These are phyloP conservation scores for Thecocarcelia acutangulata DNA, from an alignment of 2,888 invertebrate genomes.

Conservation along the genomic window DNA sequence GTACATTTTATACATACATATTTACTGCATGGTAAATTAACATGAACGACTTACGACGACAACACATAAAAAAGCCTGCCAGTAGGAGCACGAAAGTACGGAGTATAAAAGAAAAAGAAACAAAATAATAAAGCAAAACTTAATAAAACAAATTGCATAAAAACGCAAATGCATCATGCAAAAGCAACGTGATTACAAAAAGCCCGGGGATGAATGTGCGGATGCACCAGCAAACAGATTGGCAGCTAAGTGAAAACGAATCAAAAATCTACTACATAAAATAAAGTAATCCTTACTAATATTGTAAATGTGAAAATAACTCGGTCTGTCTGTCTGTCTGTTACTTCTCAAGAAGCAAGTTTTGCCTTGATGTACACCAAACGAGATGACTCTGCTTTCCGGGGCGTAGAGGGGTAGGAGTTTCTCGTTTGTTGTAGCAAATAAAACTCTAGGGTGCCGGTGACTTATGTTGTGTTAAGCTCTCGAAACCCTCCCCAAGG, in stretches of 20 bases:
- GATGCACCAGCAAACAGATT: too few species aligned
- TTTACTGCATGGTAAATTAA: neutral
- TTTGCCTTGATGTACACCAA: too few species aligned
- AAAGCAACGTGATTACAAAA: constrained; percentile 74
- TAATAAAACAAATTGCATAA: constrained; percentile 69
- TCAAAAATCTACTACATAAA: neutral
- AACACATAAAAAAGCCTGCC: constrained; percentile 61
- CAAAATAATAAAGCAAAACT: constrained; percentile 68
- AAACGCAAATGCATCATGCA: constrained; percentile 75
- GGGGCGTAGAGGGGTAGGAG: too few species aligned
- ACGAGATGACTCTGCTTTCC: too few species aligned
- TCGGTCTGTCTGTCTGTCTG: too few species aligned
- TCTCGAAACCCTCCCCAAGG: too few species aligned
- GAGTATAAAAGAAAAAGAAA: constrained; percentile 62
- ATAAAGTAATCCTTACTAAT: too few species aligned
- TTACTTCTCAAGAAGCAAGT: too few species aligned
- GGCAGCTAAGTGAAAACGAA: neutral
- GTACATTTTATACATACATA: neutral
- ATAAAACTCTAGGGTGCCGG: too few species aligned
- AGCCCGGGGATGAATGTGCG: neutral
- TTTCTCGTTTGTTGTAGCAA: too few species aligned
- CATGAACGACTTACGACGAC: constrained; percentile 34
- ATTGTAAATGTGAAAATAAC: too few species aligned
- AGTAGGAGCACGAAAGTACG: constrained; percentile 54
- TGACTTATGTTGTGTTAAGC: too few species aligned